Base-by-base conservation (phyloP, 2,888 invertebrate genomes). In the Sturmia bella region DNA sequence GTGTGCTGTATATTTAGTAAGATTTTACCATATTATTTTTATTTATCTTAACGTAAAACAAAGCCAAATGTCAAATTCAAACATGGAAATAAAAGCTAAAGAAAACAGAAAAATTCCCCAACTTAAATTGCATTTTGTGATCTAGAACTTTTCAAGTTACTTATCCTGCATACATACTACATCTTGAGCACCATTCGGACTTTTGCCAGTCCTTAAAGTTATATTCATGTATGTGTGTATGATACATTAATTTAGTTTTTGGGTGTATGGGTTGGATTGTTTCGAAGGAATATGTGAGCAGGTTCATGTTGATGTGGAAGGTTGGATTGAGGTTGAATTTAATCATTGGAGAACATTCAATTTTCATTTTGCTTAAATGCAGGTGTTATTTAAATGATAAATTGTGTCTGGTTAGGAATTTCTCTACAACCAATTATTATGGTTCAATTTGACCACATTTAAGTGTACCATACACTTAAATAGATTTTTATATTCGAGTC, bases 281-380 rank as follows among this genome's bases (percentile, higher is more conserved):
- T 63, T 66, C 9, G 37, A 61, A 68, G 13, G 68, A 45, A 80
- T 43, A 68, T 72, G 66, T 50, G 68, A 57, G 63, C 61, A 76
- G 66, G 72, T 81, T 79, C 37, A 37, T 66, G 61, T 64, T 73
- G 54, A 56, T 73, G 57, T 56, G 11, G 68, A 73, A 64, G 68
- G 73, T 81, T 73, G 73, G 39, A 68, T 81, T 77, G 72, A 69
- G 81, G 77, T 81, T 81, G 63, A 77, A 63, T 69, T 81, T 73
- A 76, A 72, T 76, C 76, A 76, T 81, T 77, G 68, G 73, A 77
- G 63, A 73, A 76, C 76, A 81, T 76, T 81, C 72, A 81, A 81
- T 81, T 81, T 74, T 64, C 73, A 45, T 74, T 56, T 48, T 63
- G 12, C n/a, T 15, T 64, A 32, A 15, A 63, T 24, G 12, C 39